Evolutionary conservation across 2,797 vertebrate species (phyloP), one percentile per base, ranked within the genome.

Genomic region (Sandelia bainsii): DNA sequence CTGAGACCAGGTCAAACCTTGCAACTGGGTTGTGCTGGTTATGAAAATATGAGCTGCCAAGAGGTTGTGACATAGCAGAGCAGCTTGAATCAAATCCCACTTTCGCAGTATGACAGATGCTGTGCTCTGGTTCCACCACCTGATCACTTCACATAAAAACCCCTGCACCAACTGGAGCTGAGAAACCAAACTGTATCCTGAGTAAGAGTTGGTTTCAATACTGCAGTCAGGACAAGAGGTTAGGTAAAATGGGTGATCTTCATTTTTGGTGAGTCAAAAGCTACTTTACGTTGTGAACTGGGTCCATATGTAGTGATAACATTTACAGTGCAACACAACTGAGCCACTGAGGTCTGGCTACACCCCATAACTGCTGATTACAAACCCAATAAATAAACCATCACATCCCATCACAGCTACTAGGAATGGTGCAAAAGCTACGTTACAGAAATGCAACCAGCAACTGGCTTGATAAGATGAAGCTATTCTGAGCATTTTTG

Each of bases 21-120:
- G 76, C 56, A 40, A 56, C 25, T 40, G 13, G 68, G 29, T 53
- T 34, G 3, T 20, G 22, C 39, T 32, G 64, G 48, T 57, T 3
- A 3, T 23, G 67, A 56, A 57, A 69, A 65, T 44, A 49, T 50
- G 53, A 34, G 71, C 72, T 70, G 82, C 77, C 71, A 61, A 77
- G 58, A 23, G 49, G 73, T 74, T 39, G 39, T 39, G 10, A 58
- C 79, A 79, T 45, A 67, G 77, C 74, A 62, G 51, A 78, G 77
- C 83, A 77, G 77, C 63, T 75, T 67, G 70, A 76, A 56, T 68
- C 56, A n/a, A 70, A 79, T 78, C 67, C 67, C 59, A 62, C 42
- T 53, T 69, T 49, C 39, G n/a, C 39, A 42, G 56, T 13, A 58
- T 66, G 71, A 75, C 37, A 46, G 53, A 77, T 46, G 23, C 58